phyloP scores from a whole-genome alignment of 2,888 invertebrate genomes.

The Graphium colonna region DNA sequence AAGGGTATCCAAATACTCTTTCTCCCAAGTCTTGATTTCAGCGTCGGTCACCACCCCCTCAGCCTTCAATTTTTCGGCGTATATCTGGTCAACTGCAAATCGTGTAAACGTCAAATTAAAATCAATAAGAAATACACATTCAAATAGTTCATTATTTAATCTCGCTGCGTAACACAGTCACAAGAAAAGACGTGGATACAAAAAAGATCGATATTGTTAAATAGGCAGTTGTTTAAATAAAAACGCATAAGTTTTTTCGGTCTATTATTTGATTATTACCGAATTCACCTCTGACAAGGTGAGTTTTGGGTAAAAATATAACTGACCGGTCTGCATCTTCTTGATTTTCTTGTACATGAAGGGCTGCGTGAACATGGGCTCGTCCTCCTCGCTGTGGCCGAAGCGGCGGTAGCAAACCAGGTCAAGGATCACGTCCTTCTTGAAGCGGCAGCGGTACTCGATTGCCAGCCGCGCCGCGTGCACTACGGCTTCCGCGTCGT shows the following conservation, averaged over 20 bases:
- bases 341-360: slow-evolving; percentile 95
- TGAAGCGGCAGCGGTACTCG: slow-evolving; percentile 92
- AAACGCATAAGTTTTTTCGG: too few relatives aligned
- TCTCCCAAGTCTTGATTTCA: slow-evolving; percentile 80
- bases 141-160: too few relatives aligned
- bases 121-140: too few relatives aligned
- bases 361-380: slow-evolving; percentile 97
- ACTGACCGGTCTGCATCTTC: too few relatives aligned
- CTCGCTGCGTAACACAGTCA: too few relatives aligned
- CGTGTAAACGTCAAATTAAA: too few relatives aligned
- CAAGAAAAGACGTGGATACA: too few relatives aligned
- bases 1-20: slow-evolving; percentile 64
- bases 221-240: too few relatives aligned
- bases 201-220: too few relatives aligned
- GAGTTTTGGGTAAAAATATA: too few relatives aligned
- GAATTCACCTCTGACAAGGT: too few relatives aligned
- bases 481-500: slow-evolving; percentile 95
- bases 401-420: slow-evolving; percentile 91
- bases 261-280: too few relatives aligned
- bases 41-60: slow-evolving; percentile 86
- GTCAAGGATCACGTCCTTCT: slow-evolving; percentile 92
- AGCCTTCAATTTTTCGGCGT: slow-evolving; percentile 85
- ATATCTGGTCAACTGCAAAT: slow-evolving; percentile 84
- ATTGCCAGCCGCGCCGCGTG: slow-evolving; percentile 94
- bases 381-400: slow-evolving; percentile 97